Evolutionary conservation across 2,888 invertebrate species (phyloP), one percentile per base, ranked within the genome.

Genomic region (Odontomyia ornata): DNA sequence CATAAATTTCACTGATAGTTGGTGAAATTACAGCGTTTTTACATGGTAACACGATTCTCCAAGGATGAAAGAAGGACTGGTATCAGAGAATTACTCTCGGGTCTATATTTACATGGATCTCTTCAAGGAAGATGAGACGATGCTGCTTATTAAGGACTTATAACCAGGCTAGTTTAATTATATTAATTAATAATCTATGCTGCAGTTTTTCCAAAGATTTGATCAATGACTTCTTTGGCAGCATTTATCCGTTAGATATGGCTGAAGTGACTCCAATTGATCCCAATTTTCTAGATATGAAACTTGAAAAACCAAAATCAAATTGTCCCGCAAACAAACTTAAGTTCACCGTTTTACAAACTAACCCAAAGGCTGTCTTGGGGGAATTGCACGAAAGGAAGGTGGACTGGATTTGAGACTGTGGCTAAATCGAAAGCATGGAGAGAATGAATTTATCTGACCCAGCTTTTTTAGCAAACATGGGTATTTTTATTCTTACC

Each of bases 101-200:
- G 52, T 3, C 28, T 30, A 56, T 13, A 81, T 83, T 9, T 78
- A 84, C 77, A 85, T 85, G 60, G 80, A 85, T 36, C 60, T 77
- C 62, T 84, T 85, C 78, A 84, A 85, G 79, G 83, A 85, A 76
- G 86, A 85, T 76, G 86, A 86, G 80, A 83, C 85, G 0, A 81
- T 86, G 4, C 84, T 85, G 11, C 82, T 86, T 3, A 83, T 86
- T 9, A 85, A 85, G 47, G 86, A 86, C 65, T 85, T 85, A 82
- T 82, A 85, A 43, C 82, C 84, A 36, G 84, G 84, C 83, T 80
- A 60, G 77, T 46, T 27, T 9, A 25, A 4, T 18, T 9, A 15
- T 30, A 67, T 67, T 67, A n/a, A n/a, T 36, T 9, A 7, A n/a
- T 11, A 27, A 13, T 64, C 27, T n/a, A 43, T 18, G 67, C 7